Base-by-base conservation (phyloP, 2,888 invertebrate species). In the Sinodicranocentrus sp. region DNA sequence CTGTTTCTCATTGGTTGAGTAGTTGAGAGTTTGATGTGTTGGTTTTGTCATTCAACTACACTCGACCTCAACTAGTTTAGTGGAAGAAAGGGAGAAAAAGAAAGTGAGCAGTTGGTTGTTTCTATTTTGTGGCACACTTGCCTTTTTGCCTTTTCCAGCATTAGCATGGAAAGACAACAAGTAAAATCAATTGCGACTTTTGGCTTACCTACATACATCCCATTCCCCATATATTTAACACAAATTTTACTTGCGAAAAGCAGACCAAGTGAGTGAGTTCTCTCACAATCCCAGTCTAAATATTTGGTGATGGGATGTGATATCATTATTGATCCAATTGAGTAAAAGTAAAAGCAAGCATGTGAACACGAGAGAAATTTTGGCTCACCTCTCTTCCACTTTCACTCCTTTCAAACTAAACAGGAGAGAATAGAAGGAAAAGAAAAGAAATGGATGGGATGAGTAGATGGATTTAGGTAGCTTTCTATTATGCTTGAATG, bases 291-390 rank as follows among this genome's bases (percentile, higher is more conserved):
- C 33, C 33, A 33, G n/a, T 23, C 23, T 25, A 59, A 10, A 23
- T 28, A 21, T 61, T 61, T 21, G 57, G n/a, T 17, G 61, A 75
- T 67, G n/a, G 44, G 78, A 78, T 71, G 72, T 80, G 72, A 80
- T 82, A 75, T 75, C 82, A 73, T 82, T 82, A 75, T 82, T 82
- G 82, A 82, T 82, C 68, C 73, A 59, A 82, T 68, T 80, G 77
- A 43, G 75, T n/a, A 15, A 57, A 19, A 28, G 17, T 10, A 28
- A 44, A 33, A 72, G 17, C n/a, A 23, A 25, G 13, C 23, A 59
- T 54, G 67, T 23, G 19, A 75, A 44, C 26, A 15, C 25, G 48
- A 21, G 57, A 57, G 23, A 61, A 28, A 44, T 44, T 67, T 43
- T 67, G 21, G 17, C 67, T 67, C 28, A 67, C 44, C 23, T 39